Evolutionary conservation across 2,888 invertebrate species (phyloP).

Genomic region (Philhelius pedissequus): DNA sequence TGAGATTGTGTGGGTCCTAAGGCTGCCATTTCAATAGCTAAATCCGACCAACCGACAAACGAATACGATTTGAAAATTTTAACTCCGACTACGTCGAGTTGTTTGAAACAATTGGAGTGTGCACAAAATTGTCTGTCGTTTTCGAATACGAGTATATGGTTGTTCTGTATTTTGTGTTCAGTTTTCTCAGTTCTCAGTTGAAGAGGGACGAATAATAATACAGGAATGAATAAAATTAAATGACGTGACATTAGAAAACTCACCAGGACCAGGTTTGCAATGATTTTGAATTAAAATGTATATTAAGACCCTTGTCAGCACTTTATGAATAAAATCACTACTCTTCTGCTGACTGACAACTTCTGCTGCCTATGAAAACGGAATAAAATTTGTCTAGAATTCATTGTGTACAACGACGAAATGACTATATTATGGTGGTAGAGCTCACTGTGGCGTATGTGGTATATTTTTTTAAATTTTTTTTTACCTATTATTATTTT

Average conservation of each 20-base stretch:
- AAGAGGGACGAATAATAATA: neutral
- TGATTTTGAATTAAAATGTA: slow-evolving; percentile 24
- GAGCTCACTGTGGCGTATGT: slow-evolving; percentile 22
- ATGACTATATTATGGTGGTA: neutral
- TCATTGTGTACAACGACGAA: neutral
- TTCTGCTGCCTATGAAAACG: neutral
- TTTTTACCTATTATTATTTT: neutral
- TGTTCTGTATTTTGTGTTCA: neutral
- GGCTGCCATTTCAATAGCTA: neutral
- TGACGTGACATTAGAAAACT: slow-evolving; percentile 10
- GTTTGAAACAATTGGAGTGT: slow-evolving; percentile 13
- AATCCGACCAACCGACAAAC: neutral
- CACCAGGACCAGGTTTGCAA: slow-evolving; percentile 3
- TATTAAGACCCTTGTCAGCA: slow-evolving; percentile 21
- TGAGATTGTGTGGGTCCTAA: neutral
- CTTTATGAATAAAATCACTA: slow-evolving; percentile 17
- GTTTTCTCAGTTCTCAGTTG: neutral
- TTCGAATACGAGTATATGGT: neutral
- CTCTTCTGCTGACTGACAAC: slow-evolving; percentile 3
- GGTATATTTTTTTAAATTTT: neutral
- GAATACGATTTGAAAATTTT: slow-evolving; percentile 15
- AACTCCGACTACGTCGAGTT: slow-evolving; percentile 7
- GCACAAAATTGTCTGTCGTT: slow-evolving; percentile 6
- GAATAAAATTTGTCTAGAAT: neutral
- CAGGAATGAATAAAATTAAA: slow-evolving; percentile 31